Base-by-base conservation (phyloP, 2,113 vertebrate genomes). In the Glaucidium brasilianum region DNA sequence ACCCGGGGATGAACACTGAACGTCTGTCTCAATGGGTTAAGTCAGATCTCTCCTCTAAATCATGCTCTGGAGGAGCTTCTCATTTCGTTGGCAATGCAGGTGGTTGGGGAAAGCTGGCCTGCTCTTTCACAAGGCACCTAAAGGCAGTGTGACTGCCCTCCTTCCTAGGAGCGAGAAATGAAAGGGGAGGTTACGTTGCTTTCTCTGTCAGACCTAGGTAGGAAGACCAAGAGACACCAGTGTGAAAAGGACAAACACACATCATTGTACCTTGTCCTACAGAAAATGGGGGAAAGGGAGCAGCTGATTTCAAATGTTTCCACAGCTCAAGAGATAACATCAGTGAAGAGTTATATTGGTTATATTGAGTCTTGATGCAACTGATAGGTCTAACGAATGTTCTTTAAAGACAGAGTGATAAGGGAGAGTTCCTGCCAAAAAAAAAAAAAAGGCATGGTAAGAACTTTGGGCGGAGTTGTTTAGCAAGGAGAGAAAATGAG, bases 1-100 rank as follows among this genome's bases (percentile, higher is more conserved):
- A 39, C 23, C 3, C 0, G 0, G 13, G 41, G 35, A 34, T 21
- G 29, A 90, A 22, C 1, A 2, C 58, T 58, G 22, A 27, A 20
- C 47, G 34, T 20, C 30, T 53, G 26, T 18, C 29, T 26, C 37
- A 43, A 34, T 41, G 32, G 23, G 4, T 32, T 43, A 64, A 67
- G 15, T n/a, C 55, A 74, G 29, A n/a, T 1, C 6, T 17, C 13
- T 69, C 21, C 32, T 39, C 37, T 78, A 78, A 69, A 34, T 26
- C 56, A 19, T 0, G 0, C 19, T 88, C 41, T 64, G 49, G n/a
- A 56, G 59, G 15, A 72, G 14, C 59, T 77, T 73, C 52, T 62
- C n/a, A n/a, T 85, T 82, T 78, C 6, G 1, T 26, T 53, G 39
- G 27, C 55, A 19, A 11, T 14, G 11, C 5, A 41, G 26, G 26